Base-by-base conservation (phyloP, 2,113 vertebrate species). In the Forbesichthys papilliferus region DNA sequence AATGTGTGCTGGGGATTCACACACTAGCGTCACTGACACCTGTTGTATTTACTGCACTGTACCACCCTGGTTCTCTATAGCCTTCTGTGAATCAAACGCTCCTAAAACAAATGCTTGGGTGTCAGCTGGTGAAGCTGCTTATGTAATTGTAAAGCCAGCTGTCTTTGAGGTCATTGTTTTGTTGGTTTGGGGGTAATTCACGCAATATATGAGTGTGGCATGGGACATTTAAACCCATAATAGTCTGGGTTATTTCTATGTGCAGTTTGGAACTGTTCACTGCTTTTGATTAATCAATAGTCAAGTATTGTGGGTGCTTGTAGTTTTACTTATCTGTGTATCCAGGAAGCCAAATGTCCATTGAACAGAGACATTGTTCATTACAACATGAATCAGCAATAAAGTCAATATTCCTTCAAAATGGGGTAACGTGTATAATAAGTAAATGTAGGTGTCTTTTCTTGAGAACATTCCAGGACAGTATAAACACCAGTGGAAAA, bases 141-240 rank as follows among this genome's bases (percentile, higher is more conserved):
- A 56, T 76, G 64, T 59, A 59, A 73, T 71, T 56, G 69, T 12
- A 64, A 63, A 68, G 66, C 20, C 55, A 16, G 61, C 34, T 8
- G 16, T 66, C 36, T 48, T 20, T 33, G 63, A 70, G 49, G 53
- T 64, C 58, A 67, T 64, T 34, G 42, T 66, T 57, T 71, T 71
- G 72, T 64, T 71, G 13, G 4, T 67, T 60, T 49, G 9, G 11
- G 11, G 55, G 65, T 58, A 61, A 76, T 69, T 66, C 64, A 3
- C 48, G 27, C 27, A 52, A 48, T 46, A 9, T 27, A 14, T 16
- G 16, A 42, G 42, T 20, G 61, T 51, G 27, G 42, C 56, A 42
- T 18, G 27, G 68, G 61, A 79, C 64, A 58, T 54, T 57, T 61
- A 18, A 79, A 14, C 18, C 5, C n/a, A 64, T 10, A 61, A 55